Conservation (phyloP, 2,888 invertebrate species). For the Meiosimyza platycephala region DNA sequence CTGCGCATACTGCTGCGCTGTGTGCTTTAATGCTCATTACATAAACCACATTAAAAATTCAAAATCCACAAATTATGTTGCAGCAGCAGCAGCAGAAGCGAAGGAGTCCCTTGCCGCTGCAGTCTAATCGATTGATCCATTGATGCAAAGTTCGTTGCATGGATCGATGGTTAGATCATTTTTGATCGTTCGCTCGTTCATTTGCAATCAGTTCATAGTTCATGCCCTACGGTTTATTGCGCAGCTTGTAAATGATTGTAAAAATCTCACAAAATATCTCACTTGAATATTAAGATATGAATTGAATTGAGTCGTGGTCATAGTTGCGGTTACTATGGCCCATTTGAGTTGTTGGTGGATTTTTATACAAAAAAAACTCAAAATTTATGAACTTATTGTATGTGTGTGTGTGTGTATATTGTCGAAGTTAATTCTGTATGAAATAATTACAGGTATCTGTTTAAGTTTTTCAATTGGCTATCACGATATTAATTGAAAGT, state of each 20-base stretch:
- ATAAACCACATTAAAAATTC: constrained; percentile 47
- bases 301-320: no score
- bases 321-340: no score
- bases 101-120: neutral
- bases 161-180: neutral
- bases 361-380: neutral
- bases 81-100: constrained; percentile 15
- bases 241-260: constrained; percentile 55
- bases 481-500: neutral
- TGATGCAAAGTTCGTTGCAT: no score
- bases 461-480: neutral
- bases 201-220: constrained; percentile 47
- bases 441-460: constrained; percentile 24
- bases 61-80: constrained; percentile 37
- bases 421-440: constrained; percentile 31
- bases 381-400: neutral
- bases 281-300: constrained; percentile 11
- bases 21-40: constrained; percentile 18
- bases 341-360: no score
- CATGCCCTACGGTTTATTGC: constrained; percentile 55
- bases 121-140: neutral
- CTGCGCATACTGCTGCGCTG: neutral
- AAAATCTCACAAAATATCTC: constrained; percentile 41
- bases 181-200: neutral
- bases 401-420: constrained; percentile 21